These are phyloP conservation scores for Acrobasis suavella DNA, from an alignment of 2,888 invertebrate species.

Conservation along the genomic window DNA sequence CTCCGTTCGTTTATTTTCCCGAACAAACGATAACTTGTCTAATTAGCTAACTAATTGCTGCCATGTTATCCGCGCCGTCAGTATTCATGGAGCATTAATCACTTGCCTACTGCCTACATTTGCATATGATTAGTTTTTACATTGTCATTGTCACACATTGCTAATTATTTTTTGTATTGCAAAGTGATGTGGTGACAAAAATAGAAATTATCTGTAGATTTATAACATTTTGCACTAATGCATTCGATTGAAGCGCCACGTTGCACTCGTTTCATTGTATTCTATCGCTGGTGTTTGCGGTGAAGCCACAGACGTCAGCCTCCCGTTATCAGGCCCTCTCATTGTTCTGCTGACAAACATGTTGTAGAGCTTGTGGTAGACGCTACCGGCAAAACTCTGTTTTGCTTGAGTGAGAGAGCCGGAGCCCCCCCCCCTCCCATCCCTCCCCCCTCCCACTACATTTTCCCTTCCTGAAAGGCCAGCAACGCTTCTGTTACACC, in stretches of 20 bases:
- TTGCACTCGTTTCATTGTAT: not conserved
- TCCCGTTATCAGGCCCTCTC: not conserved
- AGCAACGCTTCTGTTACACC: no score
- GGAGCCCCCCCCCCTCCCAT: no score
- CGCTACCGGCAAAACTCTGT: no score
- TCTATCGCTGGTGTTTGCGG: not conserved
- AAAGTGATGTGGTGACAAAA: not conserved
- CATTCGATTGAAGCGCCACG: not conserved
- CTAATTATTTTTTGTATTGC: not conserved
- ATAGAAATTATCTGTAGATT: not conserved
- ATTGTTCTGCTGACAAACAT: not conserved
- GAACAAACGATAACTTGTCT: not conserved
- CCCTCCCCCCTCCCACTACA: no score
- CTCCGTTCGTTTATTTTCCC: not conserved
- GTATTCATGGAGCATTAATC: not conserved
- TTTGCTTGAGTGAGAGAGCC: no score
- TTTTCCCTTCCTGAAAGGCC: no score
- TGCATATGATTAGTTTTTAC: not conserved
- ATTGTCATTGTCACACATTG: not conserved
- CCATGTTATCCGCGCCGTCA: not conserved
- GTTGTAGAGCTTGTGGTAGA: no score
- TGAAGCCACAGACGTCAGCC: not conserved
- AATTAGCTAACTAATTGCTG: not conserved
- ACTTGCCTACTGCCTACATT: conserved; percentile 2
- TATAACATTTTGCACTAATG: not conserved